A percentile compares a stretch with the other conserved stretches of the same genome.
Evolutionary conservation across 2,113 vertebrate species (phyloP).

Genomic region (Bucco capensis): DNA sequence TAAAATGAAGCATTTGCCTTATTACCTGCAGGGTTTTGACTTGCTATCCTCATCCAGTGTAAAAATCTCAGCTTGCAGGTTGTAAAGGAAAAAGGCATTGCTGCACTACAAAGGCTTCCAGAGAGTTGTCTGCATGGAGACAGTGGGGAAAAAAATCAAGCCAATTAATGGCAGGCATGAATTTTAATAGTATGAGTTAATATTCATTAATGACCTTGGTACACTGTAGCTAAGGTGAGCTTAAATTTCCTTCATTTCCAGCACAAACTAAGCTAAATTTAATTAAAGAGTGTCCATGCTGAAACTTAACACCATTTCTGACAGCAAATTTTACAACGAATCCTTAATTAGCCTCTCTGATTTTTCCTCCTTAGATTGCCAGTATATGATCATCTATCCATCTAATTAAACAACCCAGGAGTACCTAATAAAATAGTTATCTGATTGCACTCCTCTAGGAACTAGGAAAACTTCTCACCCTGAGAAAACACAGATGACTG

Average conservation of each 20-base stretch:
- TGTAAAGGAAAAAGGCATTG: neutral
- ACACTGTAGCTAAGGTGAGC: neutral
- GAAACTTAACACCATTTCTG: neutral
- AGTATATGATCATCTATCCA: neutral
- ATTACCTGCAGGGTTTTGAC: neutral
- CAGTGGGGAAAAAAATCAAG: neutral
- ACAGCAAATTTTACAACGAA: neutral
- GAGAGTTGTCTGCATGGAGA: neutral
- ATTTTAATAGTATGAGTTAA: neutral
- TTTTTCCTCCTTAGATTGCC: neutral
- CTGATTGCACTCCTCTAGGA: neutral
- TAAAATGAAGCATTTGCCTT: neutral
- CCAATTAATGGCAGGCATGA: neutral
- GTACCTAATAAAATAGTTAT: neutral
- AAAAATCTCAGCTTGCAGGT: neutral
- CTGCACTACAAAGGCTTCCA: neutral
- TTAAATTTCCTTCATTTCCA: neutral
- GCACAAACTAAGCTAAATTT: neutral
- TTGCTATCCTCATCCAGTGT: accelerated
- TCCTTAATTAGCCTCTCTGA: neutral
- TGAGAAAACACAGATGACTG: neutral
- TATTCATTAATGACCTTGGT: neutral
- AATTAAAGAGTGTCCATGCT: neutral
- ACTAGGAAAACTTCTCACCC: neutral
- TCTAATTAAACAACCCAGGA: neutral